Conservation (phyloP, 2,888 invertebrate genomes). For the Netelia melanura region DNA sequence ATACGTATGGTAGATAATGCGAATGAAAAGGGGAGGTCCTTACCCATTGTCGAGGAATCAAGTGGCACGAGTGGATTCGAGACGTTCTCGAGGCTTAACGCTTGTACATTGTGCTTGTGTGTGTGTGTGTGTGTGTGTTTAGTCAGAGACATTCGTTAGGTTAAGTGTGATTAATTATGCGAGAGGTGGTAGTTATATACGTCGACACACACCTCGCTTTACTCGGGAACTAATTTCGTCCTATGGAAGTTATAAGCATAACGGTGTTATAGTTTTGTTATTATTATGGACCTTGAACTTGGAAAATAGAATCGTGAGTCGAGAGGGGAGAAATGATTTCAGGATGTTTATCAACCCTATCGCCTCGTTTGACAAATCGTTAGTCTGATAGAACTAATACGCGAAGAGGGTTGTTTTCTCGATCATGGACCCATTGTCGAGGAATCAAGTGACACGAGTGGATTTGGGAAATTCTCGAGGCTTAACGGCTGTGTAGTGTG, state of each 20-base stretch:
- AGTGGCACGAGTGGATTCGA: constrained; percentile 19
- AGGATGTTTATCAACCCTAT: constrained; percentile 17
- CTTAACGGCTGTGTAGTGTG: background rate
- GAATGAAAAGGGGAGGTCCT: constrained; percentile 22
- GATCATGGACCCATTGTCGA: constrained; percentile 43
- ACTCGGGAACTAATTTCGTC: background rate
- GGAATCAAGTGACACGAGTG: constrained; percentile 34
- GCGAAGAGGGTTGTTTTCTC: constrained; percentile 26
- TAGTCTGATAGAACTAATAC: constrained; percentile 38
- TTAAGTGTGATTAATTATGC: constrained; percentile 5
- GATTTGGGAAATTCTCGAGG: constrained; percentile 3
- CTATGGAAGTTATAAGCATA: no score
- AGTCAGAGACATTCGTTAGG: constrained; percentile 13
- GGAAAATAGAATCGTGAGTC: constrained; percentile 27
- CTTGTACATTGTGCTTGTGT: background rate
- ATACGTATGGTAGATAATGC: constrained; percentile 12
- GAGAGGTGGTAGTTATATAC: background rate
- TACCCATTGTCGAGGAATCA: constrained; percentile 44
- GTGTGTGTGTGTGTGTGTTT: background rate
- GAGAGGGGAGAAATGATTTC: background rate
- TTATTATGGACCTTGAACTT: background rate
- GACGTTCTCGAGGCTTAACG: constrained; percentile 1
- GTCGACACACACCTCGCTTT: background rate
- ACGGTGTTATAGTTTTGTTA: no score
- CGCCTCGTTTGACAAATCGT: constrained; percentile 39